Evolutionary conservation across 64 coral and sea anemone species (phyloP).

Genomic region (Montipora foliosa): DNA sequence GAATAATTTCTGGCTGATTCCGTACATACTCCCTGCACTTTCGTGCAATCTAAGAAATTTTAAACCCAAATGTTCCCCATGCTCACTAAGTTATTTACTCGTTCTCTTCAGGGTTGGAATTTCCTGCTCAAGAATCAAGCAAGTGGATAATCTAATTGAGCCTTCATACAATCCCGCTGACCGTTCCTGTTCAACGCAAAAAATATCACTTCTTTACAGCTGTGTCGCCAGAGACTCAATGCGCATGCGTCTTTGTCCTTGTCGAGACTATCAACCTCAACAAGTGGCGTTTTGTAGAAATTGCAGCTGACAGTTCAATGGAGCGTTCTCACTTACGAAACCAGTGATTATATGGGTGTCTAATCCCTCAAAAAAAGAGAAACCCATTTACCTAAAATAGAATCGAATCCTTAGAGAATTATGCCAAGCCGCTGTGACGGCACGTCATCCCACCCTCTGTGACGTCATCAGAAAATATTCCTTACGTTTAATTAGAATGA

Average conservation of each 20-base stretch:
- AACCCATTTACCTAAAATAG: too few species aligned
- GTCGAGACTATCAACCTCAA: slow-evolving; percentile 80
- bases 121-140: slow-evolving; percentile 42
- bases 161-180: slow-evolving; percentile 64
- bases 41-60: too few species aligned
- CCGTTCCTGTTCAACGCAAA: slow-evolving; percentile 66
- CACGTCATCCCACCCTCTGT: too few species aligned
- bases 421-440: too few species aligned
- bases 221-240: slow-evolving; percentile 69
- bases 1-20: too few species aligned
- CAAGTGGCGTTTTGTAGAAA: slow-evolving; percentile 86
- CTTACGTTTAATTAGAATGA: too few species aligned
- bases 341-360: too few species aligned
- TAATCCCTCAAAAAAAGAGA: too few species aligned
- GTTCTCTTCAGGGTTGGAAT: slow-evolving; percentile 41
- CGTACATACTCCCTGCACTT: too few species aligned
- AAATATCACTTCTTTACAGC: slow-evolving; percentile 76
- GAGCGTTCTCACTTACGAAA: too few species aligned
- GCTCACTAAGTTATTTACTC: not conserved
- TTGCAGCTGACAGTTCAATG: slow-evolving; percentile 14
- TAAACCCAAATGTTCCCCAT: not conserved
- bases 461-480: too few species aligned
- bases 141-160: slow-evolving; percentile 24
- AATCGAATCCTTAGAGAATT: too few species aligned
- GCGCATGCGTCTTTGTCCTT: slow-evolving; percentile 84